phyloP scores from a whole-genome alignment of 2,888 invertebrate genomes.

The Rhopalosiphum nymphaeae region DNA sequence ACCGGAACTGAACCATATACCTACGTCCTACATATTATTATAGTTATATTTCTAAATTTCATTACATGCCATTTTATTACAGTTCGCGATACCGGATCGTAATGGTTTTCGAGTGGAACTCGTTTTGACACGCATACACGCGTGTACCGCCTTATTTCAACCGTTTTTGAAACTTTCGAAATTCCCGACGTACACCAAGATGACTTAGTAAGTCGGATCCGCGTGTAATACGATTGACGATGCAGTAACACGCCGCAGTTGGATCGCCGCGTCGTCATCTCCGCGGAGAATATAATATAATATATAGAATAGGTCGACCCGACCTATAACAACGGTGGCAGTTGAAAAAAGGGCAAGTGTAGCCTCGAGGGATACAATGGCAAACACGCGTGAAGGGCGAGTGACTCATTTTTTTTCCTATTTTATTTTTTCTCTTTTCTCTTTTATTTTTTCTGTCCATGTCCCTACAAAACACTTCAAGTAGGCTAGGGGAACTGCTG shows the following conservation, averaged over 20 bases:
- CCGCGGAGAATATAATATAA: slow-evolving; percentile 12
- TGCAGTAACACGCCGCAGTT: background rate
- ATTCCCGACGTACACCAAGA: background rate
- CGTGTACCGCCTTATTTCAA: background rate
- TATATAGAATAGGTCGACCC: background rate
- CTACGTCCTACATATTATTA: background rate
- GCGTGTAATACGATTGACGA: background rate
- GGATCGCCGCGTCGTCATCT: background rate
- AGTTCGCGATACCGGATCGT: background rate
- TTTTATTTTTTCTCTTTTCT: slow-evolving; percentile 34
- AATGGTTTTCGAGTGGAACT: background rate
- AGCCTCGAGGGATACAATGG: slow-evolving; percentile 60
- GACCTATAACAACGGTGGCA: slow-evolving; percentile 21
- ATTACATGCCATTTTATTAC: background rate
- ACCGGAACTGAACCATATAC: background rate
- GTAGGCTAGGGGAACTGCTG: slow-evolving; percentile 37
- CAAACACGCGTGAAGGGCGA: slow-evolving; percentile 60
- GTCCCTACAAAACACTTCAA: slow-evolving; percentile 58
- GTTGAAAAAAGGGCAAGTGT: slow-evolving; percentile 52
- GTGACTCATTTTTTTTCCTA: slow-evolving; percentile 59
- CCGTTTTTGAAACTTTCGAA: background rate
- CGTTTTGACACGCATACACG: background rate
- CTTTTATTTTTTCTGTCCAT: background rate
- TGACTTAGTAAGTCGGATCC: background rate
- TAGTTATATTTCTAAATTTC: background rate